These are phyloP conservation scores for Nephrotoma appendiculata DNA, from an alignment of 2,888 invertebrate genomes.

Conservation along the genomic window DNA sequence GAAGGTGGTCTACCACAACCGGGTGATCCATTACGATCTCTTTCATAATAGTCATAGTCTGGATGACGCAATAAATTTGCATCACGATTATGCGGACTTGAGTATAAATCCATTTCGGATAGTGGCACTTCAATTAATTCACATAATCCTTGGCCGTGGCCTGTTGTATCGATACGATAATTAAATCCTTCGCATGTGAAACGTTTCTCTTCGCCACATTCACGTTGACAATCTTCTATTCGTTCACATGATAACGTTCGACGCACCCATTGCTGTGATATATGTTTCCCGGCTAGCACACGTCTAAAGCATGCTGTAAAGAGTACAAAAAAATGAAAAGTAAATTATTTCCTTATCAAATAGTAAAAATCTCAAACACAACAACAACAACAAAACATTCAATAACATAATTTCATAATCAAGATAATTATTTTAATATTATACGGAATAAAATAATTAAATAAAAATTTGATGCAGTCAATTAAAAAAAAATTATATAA, in stretches of 20 bases:
- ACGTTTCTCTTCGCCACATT: slow-evolving; percentile 57
- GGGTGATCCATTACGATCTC: slow-evolving; percentile 56
- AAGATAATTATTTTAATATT: slow-evolving; percentile 1
- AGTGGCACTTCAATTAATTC: slow-evolving; percentile 61
- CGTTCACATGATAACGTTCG: slow-evolving; percentile 54
- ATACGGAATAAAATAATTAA: background rate
- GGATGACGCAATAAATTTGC: slow-evolving; percentile 34
- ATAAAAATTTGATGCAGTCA: background rate
- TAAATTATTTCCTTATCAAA: background rate
- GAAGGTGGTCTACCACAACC: slow-evolving; percentile 34
- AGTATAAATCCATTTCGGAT: slow-evolving; percentile 46
- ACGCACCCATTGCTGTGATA: slow-evolving; percentile 51
- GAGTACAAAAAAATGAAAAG: slow-evolving; percentile 11
- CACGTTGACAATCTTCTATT: slow-evolving; percentile 59
- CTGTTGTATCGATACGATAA: slow-evolving; percentile 60
- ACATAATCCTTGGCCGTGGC: slow-evolving; percentile 59
- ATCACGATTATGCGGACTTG: slow-evolving; percentile 35
- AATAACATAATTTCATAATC: slow-evolving; percentile 1
- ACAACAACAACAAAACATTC: background rate
- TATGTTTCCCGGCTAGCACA: slow-evolving; percentile 56
- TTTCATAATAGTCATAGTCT: slow-evolving; percentile 66
- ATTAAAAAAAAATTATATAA: background rate
- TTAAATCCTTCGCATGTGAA: slow-evolving; percentile 75
- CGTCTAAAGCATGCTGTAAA: slow-evolving; percentile 62
- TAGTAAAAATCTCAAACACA: background rate